Conservation (phyloP, 2,888 invertebrate genomes). For the Luperina nickerlii region DNA sequence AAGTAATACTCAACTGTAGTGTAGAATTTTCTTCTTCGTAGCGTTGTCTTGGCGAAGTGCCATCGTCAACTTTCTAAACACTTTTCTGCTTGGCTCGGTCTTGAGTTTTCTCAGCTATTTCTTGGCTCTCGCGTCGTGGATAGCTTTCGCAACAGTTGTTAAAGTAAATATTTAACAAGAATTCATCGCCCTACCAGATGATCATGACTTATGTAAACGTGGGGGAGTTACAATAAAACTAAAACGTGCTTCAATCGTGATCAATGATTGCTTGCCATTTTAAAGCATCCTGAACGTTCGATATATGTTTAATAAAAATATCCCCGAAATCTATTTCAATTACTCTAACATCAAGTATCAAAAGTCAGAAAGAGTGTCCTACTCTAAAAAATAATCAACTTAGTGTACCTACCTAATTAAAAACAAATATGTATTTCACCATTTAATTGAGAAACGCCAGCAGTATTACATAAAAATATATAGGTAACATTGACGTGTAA, state of each 20-base stretch:
- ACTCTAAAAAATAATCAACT: background rate
- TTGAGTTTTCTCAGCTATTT: conserved; percentile 41
- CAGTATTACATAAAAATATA: conserved; percentile 20
- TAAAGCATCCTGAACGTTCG: background rate
- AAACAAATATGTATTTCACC: background rate
- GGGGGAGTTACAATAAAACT: background rate
- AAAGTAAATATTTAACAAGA: conserved; percentile 17
- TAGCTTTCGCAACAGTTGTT: conserved; percentile 11
- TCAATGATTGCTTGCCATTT: background rate
- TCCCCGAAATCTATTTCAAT: background rate
- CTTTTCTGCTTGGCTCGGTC: conserved; percentile 43
- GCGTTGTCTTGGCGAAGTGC: conserved; percentile 38
- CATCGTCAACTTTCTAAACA: conserved; percentile 25
- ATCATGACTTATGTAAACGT: background rate
- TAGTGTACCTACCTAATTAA: background rate
- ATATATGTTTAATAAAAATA: background rate
- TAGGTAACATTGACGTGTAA: background rate
- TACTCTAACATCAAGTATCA: conserved; percentile 20
- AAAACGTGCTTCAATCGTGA: background rate
- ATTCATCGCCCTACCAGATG: background rate
- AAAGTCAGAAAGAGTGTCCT: conserved; percentile 19
- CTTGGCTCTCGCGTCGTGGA: conserved; percentile 40
- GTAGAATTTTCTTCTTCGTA: conserved; percentile 24
- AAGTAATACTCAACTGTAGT: conserved; percentile 34
- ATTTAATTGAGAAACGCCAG: conserved; percentile 34